phyloP scores from a whole-genome alignment of 1,140 invertebrate genomes.

The Metopolophium dirhodum region DNA sequence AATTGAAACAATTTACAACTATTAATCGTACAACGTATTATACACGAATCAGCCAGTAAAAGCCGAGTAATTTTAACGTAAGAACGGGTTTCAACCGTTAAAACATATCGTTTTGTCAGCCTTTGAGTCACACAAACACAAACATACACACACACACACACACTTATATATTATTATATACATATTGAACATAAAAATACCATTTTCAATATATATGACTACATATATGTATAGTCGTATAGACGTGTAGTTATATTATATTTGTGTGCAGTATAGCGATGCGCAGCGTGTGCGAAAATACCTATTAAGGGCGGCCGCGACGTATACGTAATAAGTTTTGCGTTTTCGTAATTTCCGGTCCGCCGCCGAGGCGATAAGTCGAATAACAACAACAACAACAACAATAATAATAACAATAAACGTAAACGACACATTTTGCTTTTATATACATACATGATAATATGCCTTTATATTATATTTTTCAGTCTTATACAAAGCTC shows the following conservation, averaged over 20 bases:
- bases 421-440: conserved; percentile 3
- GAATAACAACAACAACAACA: background rate
- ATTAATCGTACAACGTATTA: background rate
- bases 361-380: background rate
- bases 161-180: background rate
- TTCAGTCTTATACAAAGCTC: background rate
- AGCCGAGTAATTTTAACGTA: conserved; percentile 2
- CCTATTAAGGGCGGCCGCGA: background rate
- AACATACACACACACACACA: too few relatives aligned
- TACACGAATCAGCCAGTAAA: background rate
- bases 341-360: conserved; percentile 31
- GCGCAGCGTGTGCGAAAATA: conserved; percentile 15
- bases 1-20: background rate
- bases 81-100: background rate
- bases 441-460: background rate
- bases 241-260: background rate
- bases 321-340: conserved; percentile 1
- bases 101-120: conserved; percentile 16
- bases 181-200: background rate
- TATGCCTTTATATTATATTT: conserved; percentile 9
- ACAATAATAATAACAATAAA: conserved; percentile 18
- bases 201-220: background rate
- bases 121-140: background rate
- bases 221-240: background rate
- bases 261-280: background rate